Conservation (phyloP, 2,113 vertebrate species). For the Capreolus pygargus region DNA sequence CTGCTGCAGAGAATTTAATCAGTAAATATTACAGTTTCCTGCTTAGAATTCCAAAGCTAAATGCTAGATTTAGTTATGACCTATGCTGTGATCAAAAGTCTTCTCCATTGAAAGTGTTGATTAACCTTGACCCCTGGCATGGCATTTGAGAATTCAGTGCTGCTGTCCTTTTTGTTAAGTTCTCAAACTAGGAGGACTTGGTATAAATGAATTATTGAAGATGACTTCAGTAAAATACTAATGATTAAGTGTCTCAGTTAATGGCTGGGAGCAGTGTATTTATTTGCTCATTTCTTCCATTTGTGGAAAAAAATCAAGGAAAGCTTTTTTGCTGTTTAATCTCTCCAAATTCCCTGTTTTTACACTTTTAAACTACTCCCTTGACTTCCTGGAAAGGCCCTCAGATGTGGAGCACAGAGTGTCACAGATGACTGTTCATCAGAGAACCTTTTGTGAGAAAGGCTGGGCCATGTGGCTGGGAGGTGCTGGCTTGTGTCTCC, state of each 20-base stretch:
- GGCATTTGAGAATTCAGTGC: background rate
- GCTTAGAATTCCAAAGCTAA: background rate
- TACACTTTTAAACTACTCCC: background rate
- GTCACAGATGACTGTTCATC: fast-evolving
- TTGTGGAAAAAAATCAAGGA: background rate
- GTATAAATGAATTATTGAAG: background rate
- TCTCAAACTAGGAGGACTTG: background rate
- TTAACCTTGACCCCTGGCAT: background rate
- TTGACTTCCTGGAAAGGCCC: background rate
- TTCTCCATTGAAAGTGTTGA: background rate
- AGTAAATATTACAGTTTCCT: background rate
- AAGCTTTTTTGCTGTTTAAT: background rate
- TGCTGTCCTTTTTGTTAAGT: background rate
- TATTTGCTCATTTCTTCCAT: background rate
- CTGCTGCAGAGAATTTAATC: background rate
- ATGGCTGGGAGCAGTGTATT: background rate
- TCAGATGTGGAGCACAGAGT: too few species aligned
- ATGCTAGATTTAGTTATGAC: background rate
- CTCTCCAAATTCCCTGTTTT: background rate
- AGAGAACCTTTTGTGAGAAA: fast-evolving
- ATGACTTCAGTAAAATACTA: background rate
- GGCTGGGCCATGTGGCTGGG: background rate
- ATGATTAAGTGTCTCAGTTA: background rate
- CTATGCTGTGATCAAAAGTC: background rate
- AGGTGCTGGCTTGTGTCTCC: fast-evolving